Base-by-base conservation (phyloP, 2,113 vertebrate species). In the Gavia stellata region DNA sequence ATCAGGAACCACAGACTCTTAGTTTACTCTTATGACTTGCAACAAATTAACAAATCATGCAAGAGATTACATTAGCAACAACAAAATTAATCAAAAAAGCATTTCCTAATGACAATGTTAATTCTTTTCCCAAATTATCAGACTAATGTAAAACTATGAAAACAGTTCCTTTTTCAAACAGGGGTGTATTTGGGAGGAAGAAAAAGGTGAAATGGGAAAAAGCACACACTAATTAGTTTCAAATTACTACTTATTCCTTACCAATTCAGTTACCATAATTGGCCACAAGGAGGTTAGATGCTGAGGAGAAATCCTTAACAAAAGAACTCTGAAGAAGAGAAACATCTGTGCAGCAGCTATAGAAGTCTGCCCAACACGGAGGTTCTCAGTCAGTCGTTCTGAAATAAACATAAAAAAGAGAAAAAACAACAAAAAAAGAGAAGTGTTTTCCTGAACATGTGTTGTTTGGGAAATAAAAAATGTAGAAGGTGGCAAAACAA, bases 191-290 rank as follows among this genome's bases (percentile, higher is more conserved):
- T 50, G 20, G 29, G 58, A 77, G 67, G 29, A 75, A 65, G 29
- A 29, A 75, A 79, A 62, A 75, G 6, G 5, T 10, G 8, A 81
- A 81, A 49, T 8, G 12, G 53, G n/a, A 56, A 47, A 82, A 56
- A 3, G 13, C 8, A 7, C 3, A 36, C 17, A 36, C 3, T n/a
- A 52, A 45, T 9, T 34, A 72, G 21, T 71, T 77, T 24, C 6
- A 38, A 38, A 24, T 68, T 9, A 59, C 42, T 80, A 50, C 28
- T 82, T 29, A 17, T 45, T 74, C 84, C 97, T 98, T 93, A 99
- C 99, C 98, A 99, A 80, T 92, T 99, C 99, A 71, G 99, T 99
- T 77, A 99, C 99, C 99, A 99, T 99, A 91, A 99, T 99, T 44
- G 99, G 99, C 99, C 99, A 99, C 73, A 99, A 88, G 0, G 99